Percentiles rank a stretch among this genome's conserved stretches.
Evolutionary conservation across 2,113 vertebrate species (phyloP).

Genomic region (Triplophysa rosa): DNA sequence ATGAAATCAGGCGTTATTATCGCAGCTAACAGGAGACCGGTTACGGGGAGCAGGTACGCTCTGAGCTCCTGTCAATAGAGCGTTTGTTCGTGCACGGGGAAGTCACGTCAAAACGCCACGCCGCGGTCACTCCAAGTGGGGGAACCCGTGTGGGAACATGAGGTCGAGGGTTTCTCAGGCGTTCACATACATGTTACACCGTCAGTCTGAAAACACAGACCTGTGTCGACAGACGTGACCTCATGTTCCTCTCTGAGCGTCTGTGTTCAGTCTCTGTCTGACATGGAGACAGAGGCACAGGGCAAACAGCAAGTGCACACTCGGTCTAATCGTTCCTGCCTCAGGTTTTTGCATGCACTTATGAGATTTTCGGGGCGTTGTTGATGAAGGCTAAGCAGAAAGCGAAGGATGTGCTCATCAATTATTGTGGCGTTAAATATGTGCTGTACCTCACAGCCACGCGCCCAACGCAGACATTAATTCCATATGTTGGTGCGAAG

Average conservation of each 20-base stretch:
- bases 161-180: not conserved
- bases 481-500: conserved; percentile 18
- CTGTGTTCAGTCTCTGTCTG: conserved; percentile 2
- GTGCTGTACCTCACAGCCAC: not conserved
- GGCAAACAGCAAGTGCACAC: not conserved
- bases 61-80: not conserved
- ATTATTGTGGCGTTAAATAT: not conserved
- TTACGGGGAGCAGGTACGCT: not conserved
- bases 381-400: conserved; percentile 9
- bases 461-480: conserved; percentile 24
- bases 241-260: conserved; percentile 28
- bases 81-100: not conserved
- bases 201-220: not conserved
- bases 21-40: conserved; percentile 8
- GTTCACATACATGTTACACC: not conserved
- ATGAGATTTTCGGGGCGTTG: not conserved
- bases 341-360: not conserved
- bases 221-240: conserved; percentile 4
- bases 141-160: not conserved
- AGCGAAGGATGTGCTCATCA: not conserved
- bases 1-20: conserved; percentile 24
- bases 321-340: not conserved
- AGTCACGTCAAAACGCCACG: not conserved
- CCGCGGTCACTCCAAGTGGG: not conserved
- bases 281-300: not conserved